A percentile compares a stretch with the other conserved stretches of the same genome.
phyloP scores from a whole-genome alignment of 2,888 invertebrate species.

The Tinea semifulvella region DNA sequence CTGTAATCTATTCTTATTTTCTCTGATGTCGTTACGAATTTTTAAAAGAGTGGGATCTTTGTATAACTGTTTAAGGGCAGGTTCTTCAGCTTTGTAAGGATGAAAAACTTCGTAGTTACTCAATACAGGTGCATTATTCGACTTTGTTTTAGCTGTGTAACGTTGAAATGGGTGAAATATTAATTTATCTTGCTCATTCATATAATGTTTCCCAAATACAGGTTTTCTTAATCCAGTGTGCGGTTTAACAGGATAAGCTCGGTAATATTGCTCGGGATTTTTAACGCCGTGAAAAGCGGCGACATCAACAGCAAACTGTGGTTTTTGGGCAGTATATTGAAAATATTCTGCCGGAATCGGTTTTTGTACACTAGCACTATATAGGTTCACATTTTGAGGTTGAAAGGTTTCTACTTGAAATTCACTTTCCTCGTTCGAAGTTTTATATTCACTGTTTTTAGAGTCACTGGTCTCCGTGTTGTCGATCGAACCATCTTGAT shows the following conservation, averaged over 20 bases:
- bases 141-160: constrained; percentile 30
- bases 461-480: constrained; percentile 14
- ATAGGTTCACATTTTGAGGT: constrained; percentile 18
- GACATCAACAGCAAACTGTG: constrained; percentile 46
- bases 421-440: constrained; percentile 23
- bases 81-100: constrained; percentile 50
- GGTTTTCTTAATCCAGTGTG: constrained; percentile 35
- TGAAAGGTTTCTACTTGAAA: constrained; percentile 28
- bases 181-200: constrained; percentile 31
- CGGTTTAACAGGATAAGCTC: constrained; percentile 41
- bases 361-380: constrained; percentile 17
- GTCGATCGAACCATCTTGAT: constrained; percentile 20
- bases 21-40: constrained; percentile 40
- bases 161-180: constrained; percentile 36
- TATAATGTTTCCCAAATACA: constrained; percentile 39
- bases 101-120: constrained; percentile 50
- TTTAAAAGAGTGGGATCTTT: constrained; percentile 45
- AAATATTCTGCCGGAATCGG: constrained; percentile 44
- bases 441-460: constrained; percentile 42
- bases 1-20: constrained; percentile 38
- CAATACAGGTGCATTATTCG: constrained; percentile 30
- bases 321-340: constrained; percentile 48
- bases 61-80: constrained; percentile 41
- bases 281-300: constrained; percentile 48
- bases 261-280: constrained; percentile 42